Base-by-base conservation (phyloP, 2,888 invertebrate species). In the Limnephilus auricula region DNA sequence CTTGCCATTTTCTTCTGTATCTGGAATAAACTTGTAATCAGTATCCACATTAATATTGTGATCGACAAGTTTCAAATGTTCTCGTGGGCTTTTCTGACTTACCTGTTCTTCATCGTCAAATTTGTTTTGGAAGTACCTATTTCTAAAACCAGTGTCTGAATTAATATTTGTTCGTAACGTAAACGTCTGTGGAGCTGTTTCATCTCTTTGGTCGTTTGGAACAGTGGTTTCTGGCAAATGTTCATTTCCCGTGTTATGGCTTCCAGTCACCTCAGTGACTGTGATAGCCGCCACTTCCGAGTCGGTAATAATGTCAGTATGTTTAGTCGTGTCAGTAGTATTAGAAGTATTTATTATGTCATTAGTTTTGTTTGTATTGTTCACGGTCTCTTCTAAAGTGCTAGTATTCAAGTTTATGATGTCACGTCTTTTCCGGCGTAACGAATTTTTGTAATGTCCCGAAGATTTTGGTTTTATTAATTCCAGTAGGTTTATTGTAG, bases 1-100 rank as follows among this genome's bases (percentile, higher is more conserved):
- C 32, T 89, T 78, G 79, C 65, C 78, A 90, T 92, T 90, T 89
- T 89, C 85, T 84, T 90, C 82, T 82, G 92, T 91, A 92, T 93
- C 93, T 92, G 92, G 90, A 92, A 92, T 91, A 93, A 92, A 92
- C 90, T 91, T 91, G 82, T 91, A 79, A 92, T 92, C 90, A 91
- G 89, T 92, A 92, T 93, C 85, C 25, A 87, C 90, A 84, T 30
- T 80, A 18, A 87, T n/a, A 83, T 92, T 91, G 40, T 92, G 90
- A 37, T 92, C 78, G 12, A n/a, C 85, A 31, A 82, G 37, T 85
- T 84, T 50, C 80, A 88, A 78, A 37, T 89, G 90, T 90, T 89
- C 92, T 80, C 89, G 89, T 30, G 88, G 84, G 25, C 90, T 79
- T 78, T 37, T 45, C 32, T 86, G 78, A 91, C 91, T 91, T 91